Base-by-base conservation (phyloP, 2,113 vertebrate genomes). In the Phalacrocorax carbo region DNA sequence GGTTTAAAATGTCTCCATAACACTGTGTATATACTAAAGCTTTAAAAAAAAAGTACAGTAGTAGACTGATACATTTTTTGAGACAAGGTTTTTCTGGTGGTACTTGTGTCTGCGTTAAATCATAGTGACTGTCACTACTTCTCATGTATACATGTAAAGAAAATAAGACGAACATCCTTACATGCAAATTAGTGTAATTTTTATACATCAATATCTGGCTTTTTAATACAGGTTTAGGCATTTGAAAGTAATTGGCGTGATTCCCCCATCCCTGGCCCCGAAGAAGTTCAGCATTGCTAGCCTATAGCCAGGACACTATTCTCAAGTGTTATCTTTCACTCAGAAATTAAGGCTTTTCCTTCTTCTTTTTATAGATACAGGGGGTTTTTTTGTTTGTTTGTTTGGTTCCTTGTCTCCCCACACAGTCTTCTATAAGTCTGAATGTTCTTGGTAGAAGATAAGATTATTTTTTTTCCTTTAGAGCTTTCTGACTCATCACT, bases 251-350 rank as follows among this genome's bases (percentile, higher is more conserved):
- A 34, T 84, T 77, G 8, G 7, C 10, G 6, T 2, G 0, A 26
- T 68, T 25, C 51, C 13, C 25, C 7, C 51, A 23, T 26, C 3
- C 51, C 25, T 13, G 13, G 2, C 23, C 51, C 51, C 7, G 7
- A 20, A 25, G 12, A 38, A 15, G 14, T 51, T 65, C 0, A 1
- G 5, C 3, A 1, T 51, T 71, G 29, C 13, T 71, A 62, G 8
- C 14, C 11, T 73, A 5, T 75, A 48, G 29, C 61, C 11, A 22
- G 52, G 15, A 25, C 22, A 27, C 12, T 68, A 6, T 72, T 64
- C 34, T 69, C 12, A 70, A 18, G 7, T 30, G 12, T 69, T 68
- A 20, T 5, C 9, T 70, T 88, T 54, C 7, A 48, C 30, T 58
- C 11, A 51, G 20, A 80, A 55, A 61, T n/a, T 3, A 80, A 80